Evolutionary conservation across 2,888 invertebrate species (phyloP).

Genomic region (Agrotis ipsilon): DNA sequence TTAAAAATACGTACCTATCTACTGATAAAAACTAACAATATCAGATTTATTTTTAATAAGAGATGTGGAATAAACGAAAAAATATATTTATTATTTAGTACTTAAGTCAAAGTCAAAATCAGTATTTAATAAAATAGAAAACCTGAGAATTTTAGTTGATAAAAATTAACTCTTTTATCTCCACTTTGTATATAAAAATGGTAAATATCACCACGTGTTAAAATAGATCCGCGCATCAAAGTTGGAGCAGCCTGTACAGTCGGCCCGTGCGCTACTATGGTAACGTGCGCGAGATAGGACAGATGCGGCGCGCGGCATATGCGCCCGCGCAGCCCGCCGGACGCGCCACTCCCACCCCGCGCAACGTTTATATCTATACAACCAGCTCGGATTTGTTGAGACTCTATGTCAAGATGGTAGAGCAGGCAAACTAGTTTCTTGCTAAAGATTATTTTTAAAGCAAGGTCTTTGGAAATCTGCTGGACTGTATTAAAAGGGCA

Average conservation of each 20-base stretch:
- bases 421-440: conserved; percentile 25
- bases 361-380: conserved; percentile 19
- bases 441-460: conserved; percentile 18
- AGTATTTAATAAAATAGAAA: background rate
- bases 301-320: conserved; percentile 74
- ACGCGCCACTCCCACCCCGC: conserved; percentile 34
- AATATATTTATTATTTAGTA: too few relatives aligned
- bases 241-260: conserved; percentile 55
- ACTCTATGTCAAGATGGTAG: conserved; percentile 41
- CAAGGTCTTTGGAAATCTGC: background rate
- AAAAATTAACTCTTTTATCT: too few relatives aligned
- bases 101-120: too few relatives aligned
- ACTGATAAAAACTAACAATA: too few relatives aligned
- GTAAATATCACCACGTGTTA: conserved; percentile 11
- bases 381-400: conserved; percentile 47
- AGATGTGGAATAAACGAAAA: too few relatives aligned
- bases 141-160: too few relatives aligned
- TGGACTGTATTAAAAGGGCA: too few relatives aligned
- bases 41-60: too few relatives aligned
- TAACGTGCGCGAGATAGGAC: conserved; percentile 69
- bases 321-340: conserved; percentile 56
- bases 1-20: too few relatives aligned
- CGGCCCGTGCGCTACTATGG: conserved; percentile 77
- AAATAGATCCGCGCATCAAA: background rate
- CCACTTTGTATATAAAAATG: too few relatives aligned